Conservation (phyloP, 30 jellyfish, hydroid and myxozoan species). For the Pelagia noctiluca region DNA sequence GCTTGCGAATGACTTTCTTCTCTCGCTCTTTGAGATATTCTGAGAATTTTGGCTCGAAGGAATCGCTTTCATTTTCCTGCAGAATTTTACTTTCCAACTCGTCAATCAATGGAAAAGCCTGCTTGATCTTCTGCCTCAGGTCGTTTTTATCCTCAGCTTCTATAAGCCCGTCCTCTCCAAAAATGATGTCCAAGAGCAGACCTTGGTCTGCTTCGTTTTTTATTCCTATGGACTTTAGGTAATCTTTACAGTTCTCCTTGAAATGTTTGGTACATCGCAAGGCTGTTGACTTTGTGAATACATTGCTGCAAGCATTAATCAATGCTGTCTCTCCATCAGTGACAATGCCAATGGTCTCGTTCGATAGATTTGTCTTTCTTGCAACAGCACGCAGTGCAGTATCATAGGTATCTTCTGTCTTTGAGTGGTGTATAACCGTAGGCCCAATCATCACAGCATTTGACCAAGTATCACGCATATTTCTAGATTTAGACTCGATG, state of each 20-base stretch:
- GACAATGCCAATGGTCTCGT: neutral
- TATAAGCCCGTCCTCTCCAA: constrained; percentile 24
- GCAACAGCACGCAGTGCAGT: constrained; percentile 2
- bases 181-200: constrained; percentile 1
- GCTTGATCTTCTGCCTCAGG: neutral
- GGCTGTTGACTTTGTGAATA: neutral
- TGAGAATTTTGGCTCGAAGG: neutral
- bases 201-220: neutral
- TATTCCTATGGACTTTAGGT: constrained; percentile 6
- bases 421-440: neutral
- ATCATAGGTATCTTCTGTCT: constrained; percentile 16
- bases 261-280: constrained; percentile 27
- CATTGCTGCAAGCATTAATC: constrained; percentile 16
- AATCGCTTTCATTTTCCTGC: neutral
- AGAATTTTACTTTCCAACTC: neutral
- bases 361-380: neutral
- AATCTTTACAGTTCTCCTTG: constrained; percentile 1
- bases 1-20: neutral
- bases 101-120: neutral
- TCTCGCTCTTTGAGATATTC: constrained; percentile 1
- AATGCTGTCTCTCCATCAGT: constrained; percentile 22
- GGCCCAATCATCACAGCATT: constrained; percentile 16
- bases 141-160: constrained; percentile 23
- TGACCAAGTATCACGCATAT: constrained; percentile 6
- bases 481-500: neutral